Evolutionary conservation across 2,113 vertebrate species (phyloP).

Genomic region (Corythornis cristatus): DNA sequence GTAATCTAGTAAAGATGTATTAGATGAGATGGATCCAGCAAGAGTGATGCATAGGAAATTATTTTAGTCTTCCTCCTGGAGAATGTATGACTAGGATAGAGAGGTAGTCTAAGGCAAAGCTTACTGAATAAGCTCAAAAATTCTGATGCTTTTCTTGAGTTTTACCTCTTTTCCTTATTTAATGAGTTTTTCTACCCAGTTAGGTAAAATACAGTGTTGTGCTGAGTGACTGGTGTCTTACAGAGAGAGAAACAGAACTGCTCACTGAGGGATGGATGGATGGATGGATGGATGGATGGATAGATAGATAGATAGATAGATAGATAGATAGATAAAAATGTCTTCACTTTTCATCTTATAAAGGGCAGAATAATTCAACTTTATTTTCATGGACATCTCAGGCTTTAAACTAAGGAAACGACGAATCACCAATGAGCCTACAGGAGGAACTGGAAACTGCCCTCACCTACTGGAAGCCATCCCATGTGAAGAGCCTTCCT

Average conservation of each 20-base stretch:
- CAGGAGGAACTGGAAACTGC: constrained; percentile 86
- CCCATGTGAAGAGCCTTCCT: constrained; percentile 92
- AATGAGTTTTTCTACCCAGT: not conserved
- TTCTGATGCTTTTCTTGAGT: not conserved
- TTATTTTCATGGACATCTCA: constrained; percentile 49
- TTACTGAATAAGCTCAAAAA: not conserved
- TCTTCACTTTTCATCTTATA: not conserved
- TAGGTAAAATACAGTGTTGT: not conserved
- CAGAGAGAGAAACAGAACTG: not conserved
- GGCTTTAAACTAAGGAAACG: constrained; percentile 94
- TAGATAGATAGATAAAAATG: not conserved
- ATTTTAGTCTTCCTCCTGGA: not conserved
- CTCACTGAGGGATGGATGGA: not conserved
- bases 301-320: not conserved
- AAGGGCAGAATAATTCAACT: too few relatives aligned
- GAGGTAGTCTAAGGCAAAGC: not conserved
- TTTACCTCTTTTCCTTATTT: not conserved
- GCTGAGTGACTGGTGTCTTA: not conserved
- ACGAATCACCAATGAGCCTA: constrained; percentile 85
- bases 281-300: not conserved
- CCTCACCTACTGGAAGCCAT: constrained; percentile 93
- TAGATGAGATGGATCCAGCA: not conserved
- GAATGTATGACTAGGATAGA: not conserved
- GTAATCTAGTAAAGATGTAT: not conserved
- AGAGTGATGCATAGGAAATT: not conserved